phyloP scores from a whole-genome alignment of 2,797 vertebrate species.

The Gallirallus australis region DNA sequence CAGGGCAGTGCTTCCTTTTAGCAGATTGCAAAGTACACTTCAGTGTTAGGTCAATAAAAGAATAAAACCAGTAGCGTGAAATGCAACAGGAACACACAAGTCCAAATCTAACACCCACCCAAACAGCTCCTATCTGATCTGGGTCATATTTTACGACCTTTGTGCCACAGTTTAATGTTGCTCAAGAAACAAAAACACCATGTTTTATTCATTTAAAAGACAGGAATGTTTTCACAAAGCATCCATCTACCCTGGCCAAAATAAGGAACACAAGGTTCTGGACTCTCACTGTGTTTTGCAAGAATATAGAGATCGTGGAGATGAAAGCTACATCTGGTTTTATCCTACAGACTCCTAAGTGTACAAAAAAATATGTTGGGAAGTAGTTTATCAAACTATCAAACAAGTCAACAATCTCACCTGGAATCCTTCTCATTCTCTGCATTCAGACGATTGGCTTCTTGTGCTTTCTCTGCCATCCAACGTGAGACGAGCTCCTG shows the following conservation, averaged over 20 bases:
- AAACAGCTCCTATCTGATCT: background rate
- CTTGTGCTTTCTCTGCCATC: constrained; percentile 98
- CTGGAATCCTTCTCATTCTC: constrained; percentile 97
- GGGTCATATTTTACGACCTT: background rate
- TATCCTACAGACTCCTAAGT: background rate
- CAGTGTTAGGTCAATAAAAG: background rate
- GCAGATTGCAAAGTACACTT: background rate
- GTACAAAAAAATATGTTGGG: background rate
- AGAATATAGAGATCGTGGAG: background rate
- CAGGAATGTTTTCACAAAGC: background rate
- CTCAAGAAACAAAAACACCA: constrained; percentile 23
- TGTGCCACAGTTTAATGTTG: background rate
- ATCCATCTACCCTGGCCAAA: background rate
- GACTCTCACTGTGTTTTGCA: background rate
- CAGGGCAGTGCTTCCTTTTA: background rate
- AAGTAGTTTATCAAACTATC: background rate
- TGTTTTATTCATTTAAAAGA: constrained; percentile 2
- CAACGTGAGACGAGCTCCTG: constrained; percentile 95
- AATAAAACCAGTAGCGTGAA: background rate
- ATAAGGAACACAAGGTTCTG: background rate
- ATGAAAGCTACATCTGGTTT: background rate
- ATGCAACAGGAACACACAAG: background rate
- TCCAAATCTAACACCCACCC: background rate
- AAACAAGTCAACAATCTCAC: constrained; percentile 61
- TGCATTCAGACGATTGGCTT: constrained; percentile 94